A percentile compares a stretch with the other conserved stretches of the same genome.
Evolutionary conservation across 2,888 invertebrate species (phyloP).

Genomic region (Chloroclystis v-ata): DNA sequence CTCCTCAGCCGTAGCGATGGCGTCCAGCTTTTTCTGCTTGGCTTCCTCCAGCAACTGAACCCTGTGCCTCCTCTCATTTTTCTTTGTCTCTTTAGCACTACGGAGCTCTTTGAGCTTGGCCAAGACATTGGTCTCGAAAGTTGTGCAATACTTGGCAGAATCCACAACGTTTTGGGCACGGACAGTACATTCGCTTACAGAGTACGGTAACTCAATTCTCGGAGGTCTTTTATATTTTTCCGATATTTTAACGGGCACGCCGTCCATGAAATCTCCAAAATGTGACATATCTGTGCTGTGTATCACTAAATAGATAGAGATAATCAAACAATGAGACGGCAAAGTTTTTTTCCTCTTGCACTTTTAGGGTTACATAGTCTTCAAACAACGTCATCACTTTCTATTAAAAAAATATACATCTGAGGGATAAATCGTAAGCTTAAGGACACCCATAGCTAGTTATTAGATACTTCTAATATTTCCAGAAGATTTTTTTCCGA

Average conservation of each 20-base stretch:
- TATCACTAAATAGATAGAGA: slow-evolving; percentile 38
- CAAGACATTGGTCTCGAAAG: slow-evolving; percentile 84
- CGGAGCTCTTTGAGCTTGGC: slow-evolving; percentile 85
- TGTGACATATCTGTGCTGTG: slow-evolving; percentile 67
- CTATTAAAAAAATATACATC: slow-evolving; percentile 32
- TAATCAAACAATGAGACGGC: slow-evolving; percentile 65
- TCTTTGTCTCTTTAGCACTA: slow-evolving; percentile 80
- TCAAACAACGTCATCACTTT: slow-evolving; percentile 68
- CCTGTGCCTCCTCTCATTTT: slow-evolving; percentile 79
- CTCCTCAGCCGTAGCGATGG: slow-evolving; percentile 67
- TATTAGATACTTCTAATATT: too few species aligned
- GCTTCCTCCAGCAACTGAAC: slow-evolving; percentile 78
- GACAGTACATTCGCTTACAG: slow-evolving; percentile 52
- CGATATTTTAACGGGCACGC: slow-evolving; percentile 91
- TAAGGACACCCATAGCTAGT: slow-evolving; percentile 7
- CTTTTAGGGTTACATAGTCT: slow-evolving; percentile 72
- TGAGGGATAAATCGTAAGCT: slow-evolving; percentile 9
- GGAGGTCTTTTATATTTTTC: slow-evolving; percentile 91
- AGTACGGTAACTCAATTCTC: slow-evolving; percentile 73
- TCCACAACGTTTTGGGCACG: slow-evolving; percentile 63
- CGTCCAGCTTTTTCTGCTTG: slow-evolving; percentile 75
- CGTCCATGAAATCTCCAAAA: slow-evolving; percentile 84
- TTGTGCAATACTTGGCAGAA: slow-evolving; percentile 79
- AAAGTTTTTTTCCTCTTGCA: slow-evolving; percentile 66
- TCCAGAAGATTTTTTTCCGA: not conserved